Conservation (phyloP, 1,140 invertebrate species). For the Meteorus sp. region DNA sequence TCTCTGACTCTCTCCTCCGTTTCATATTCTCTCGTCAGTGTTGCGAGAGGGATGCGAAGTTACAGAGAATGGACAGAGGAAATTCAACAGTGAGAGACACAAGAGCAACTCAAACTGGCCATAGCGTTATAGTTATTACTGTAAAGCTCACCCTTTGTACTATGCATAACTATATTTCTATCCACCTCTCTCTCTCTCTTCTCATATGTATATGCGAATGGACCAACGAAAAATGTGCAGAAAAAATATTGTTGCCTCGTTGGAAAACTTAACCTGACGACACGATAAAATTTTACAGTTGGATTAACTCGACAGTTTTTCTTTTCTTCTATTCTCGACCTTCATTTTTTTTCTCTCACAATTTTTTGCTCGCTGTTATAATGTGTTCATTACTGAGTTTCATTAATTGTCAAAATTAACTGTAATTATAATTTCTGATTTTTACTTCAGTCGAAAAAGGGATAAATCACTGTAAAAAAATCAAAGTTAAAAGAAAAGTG, state of each 20-base stretch:
- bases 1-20: neutral
- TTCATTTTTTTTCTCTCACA: constrained; percentile 4
- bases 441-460: too few species aligned
- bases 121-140: too few species aligned
- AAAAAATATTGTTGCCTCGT: constrained; percentile 39
- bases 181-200: constrained; percentile 35
- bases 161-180: too few species aligned
- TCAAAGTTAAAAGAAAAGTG: too few species aligned
- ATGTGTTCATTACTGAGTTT: too few species aligned
- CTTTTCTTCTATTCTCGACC: constrained; percentile 1
- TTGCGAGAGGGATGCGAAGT: neutral
- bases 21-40: too few species aligned
- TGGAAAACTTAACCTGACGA: constrained; percentile 40
- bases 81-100: neutral
- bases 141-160: too few species aligned
- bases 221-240: constrained; percentile 29
- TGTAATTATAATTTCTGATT: too few species aligned
- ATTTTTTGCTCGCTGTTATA: constrained; percentile 4
- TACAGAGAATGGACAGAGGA: neutral
- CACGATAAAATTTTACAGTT: constrained; percentile 41
- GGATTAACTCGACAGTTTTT: constrained; percentile 25
- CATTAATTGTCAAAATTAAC: too few species aligned
- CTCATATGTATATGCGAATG: neutral
- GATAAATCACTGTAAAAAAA: too few species aligned
- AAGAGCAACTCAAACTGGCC: too few species aligned